Conservation (phyloP, 2,113 vertebrate species). For the Seriola aureovittata region DNA sequence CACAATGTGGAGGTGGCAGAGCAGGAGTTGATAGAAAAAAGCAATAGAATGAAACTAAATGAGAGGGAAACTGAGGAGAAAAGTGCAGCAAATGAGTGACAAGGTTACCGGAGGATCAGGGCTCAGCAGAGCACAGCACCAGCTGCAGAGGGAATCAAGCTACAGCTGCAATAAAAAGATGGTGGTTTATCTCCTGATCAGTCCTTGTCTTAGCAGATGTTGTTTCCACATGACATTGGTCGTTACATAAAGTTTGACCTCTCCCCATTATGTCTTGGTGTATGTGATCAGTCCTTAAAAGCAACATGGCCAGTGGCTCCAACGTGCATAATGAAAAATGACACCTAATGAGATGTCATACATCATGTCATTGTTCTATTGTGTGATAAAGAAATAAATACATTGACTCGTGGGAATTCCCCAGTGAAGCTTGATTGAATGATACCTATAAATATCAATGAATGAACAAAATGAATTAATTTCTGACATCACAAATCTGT, state of each 20-base stretch:
- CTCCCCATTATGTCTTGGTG: not conserved
- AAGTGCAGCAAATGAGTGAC: slow-evolving; percentile 57
- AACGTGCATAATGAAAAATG: not conserved
- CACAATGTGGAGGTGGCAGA: slow-evolving; percentile 52
- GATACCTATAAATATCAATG: not conserved
- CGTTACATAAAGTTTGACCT: not conserved
- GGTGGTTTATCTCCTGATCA: slow-evolving; percentile 6
- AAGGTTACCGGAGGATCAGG: slow-evolving; percentile 18
- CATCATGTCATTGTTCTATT: slow-evolving; percentile 6
- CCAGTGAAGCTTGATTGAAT: not conserved
- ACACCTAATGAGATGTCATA: not conserved
- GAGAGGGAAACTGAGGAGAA: slow-evolving; percentile 53
- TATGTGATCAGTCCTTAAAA: not conserved
- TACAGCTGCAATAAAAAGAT: slow-evolving; percentile 2
- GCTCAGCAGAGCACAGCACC: slow-evolving; percentile 14
- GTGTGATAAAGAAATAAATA: not conserved
- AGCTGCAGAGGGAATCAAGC: not conserved
- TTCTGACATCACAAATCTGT: not conserved
- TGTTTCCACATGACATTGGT: not conserved
- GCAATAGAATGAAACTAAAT: slow-evolving; percentile 53
- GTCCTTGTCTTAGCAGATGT: not conserved
- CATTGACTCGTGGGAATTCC: not conserved
- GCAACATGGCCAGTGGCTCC: not conserved
- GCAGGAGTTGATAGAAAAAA: slow-evolving; percentile 53
- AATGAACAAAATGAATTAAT: slow-evolving; percentile 12